Evolutionary conservation across 92 coral and sea anemone genomes (phyloP).

Genomic region (Porites cylindrica): DNA sequence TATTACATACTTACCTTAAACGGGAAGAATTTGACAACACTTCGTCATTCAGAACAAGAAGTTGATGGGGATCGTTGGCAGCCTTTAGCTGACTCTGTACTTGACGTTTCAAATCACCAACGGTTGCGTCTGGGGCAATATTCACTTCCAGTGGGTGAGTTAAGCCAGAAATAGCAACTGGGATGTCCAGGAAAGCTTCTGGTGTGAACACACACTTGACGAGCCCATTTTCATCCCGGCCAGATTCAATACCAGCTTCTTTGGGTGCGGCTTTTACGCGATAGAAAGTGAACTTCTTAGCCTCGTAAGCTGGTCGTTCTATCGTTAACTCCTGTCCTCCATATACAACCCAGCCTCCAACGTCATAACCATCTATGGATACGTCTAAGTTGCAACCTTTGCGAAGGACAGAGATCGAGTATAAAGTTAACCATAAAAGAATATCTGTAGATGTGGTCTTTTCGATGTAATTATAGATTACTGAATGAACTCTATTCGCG

Average conservation of each 20-base stretch:
- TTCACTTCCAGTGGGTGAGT: constrained; percentile 12
- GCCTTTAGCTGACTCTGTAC: neutral
- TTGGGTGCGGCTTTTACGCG: constrained; percentile 57
- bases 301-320: constrained; percentile 51
- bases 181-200: constrained; percentile 33
- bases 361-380: constrained; percentile 59
- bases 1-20: constrained; percentile 18
- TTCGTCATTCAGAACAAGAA: constrained; percentile 1
- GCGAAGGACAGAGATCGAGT: too few species aligned
- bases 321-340: constrained; percentile 36
- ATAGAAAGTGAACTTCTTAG: constrained; percentile 58
- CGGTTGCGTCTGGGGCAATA: constrained; percentile 27
- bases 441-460: neutral
- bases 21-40: neutral
- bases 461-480: too few species aligned
- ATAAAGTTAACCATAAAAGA: neutral
- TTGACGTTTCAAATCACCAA: constrained; percentile 34
- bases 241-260: constrained; percentile 45
- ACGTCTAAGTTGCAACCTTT: constrained; percentile 54
- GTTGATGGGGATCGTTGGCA: constrained; percentile 18
- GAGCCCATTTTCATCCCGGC: constrained; percentile 47
- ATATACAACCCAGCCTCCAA: constrained; percentile 55
- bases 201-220: constrained; percentile 54
- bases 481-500: too few species aligned
- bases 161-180: constrained; percentile 17